These are phyloP conservation scores for Patella depressa DNA, from an alignment of 2,888 invertebrate species.

Conservation along the genomic window DNA sequence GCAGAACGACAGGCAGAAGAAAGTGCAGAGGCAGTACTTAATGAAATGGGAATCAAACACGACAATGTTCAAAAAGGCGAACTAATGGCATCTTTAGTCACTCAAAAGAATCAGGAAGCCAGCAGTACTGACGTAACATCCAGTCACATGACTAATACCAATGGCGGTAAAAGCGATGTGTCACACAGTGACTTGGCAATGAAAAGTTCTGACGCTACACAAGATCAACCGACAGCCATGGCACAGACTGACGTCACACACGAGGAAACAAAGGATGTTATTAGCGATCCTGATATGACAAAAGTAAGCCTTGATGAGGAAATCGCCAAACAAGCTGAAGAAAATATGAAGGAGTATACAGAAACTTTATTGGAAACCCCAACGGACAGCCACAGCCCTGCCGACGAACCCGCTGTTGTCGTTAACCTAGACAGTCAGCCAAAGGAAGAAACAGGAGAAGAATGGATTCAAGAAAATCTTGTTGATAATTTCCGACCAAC, in stretches of 20 bases:
- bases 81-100: conserved; percentile 25
- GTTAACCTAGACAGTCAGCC: background rate
- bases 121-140: background rate
- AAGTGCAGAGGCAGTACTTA: conserved; percentile 40
- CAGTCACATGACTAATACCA: too few species aligned
- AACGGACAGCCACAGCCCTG: too few species aligned
- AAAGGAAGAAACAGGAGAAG: background rate
- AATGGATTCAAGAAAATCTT: conserved; percentile 44
- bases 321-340: conserved; percentile 23
- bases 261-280: background rate
- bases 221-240: too few species aligned
- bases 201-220: too few species aligned
- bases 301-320: conserved; percentile 24
- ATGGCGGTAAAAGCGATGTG: too few species aligned
- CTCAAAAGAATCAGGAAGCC: conserved; percentile 3
- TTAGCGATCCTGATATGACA: conserved; percentile 11
- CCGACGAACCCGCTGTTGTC: background rate
- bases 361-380: background rate
- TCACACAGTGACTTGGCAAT: too few species aligned
- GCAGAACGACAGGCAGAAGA: conserved; percentile 21
- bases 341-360: conserved; percentile 17
- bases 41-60: conserved; percentile 51
- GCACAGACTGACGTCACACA: background rate
- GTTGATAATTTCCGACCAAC: conserved; percentile 64
- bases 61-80: conserved; percentile 38